Base-by-base conservation (phyloP, 2,113 vertebrate species). In the Triplophysa dalaica region DNA sequence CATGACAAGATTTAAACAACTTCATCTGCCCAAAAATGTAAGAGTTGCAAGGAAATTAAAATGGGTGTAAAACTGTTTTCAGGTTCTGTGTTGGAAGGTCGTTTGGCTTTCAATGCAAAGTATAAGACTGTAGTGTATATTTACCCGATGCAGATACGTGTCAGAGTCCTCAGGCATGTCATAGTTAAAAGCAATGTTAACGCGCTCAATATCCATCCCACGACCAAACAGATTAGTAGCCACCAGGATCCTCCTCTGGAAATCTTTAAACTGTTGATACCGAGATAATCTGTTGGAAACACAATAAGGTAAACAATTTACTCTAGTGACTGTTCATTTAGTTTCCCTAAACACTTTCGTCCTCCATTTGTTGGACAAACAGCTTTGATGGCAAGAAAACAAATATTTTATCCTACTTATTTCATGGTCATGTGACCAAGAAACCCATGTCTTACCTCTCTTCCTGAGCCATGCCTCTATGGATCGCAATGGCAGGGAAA, bases 111-210 rank as follows among this genome's bases (percentile, higher is more conserved):
- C 17, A 58, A 12, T 21, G 21, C 8, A 9, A 16, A 24, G 5
- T 1, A 29, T 1, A 67, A 67, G 17, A 48, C 13, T 16, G 14
- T 26, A 26, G 24, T n/a, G 63, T 17, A 26, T 14, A 41, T 19
- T 75, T 92, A 96, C 95, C 88, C 95, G 92, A 86, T 96, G 95
- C 63, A 96, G 91, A 86, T 96, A 96, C 1, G 95, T 95, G 81
- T 96, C 95, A 0, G 95, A 96, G 85, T 96, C 94, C 77, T 95
- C 95, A 0, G 95, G 95, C 95, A 96, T 96, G 89, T 96, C 95
- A 0, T 95, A 96, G 89, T 96, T 96, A 85, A 96, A 96, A 56
- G 95, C 94, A 0, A 96, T 96, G 89, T 95, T 96, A 83, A 96
- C 95, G 3, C 95, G 90, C 79, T 95, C 95, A 1, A 96, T 96